Evolutionary conservation across 2,888 invertebrate species (phyloP).

Genomic region (Dasysyrphus tricinctus): DNA sequence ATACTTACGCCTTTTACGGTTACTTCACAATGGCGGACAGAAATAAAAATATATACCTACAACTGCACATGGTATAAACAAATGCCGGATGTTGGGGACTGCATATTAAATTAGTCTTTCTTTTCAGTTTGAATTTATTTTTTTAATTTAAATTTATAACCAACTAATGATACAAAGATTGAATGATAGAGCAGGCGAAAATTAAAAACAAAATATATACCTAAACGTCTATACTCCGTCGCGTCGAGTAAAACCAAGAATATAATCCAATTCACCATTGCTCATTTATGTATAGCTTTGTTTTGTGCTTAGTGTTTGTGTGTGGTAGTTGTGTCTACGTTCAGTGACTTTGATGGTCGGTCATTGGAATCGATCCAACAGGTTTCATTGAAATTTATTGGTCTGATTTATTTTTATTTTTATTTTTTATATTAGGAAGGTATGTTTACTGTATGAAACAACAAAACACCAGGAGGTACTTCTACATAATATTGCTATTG

Average conservation of each 20-base stretch:
- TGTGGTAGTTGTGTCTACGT: conserved; percentile 31
- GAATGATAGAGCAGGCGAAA: conserved; percentile 32
- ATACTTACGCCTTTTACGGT: conserved; percentile 62
- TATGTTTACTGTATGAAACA: neutral
- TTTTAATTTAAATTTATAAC: conserved; percentile 56
- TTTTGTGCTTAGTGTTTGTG: conserved; percentile 3
- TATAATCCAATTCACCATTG: conserved; percentile 37
- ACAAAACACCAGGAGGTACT: neutral
- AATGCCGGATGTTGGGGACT: conserved; percentile 62
- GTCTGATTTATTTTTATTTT: conserved; percentile 40
- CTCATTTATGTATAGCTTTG: neutral
- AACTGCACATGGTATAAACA: neutral
- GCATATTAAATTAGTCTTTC: conserved; percentile 63
- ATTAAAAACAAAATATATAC: neutral
- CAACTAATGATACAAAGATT: conserved; percentile 50
- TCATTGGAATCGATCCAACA: conserved; percentile 75
- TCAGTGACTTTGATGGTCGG: conserved; percentile 75
- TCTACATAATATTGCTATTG: conserved; percentile 15
- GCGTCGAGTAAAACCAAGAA: conserved; percentile 48
- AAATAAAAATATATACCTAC: neutral
- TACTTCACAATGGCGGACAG: conserved; percentile 63
- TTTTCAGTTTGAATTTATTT: conserved; percentile 30
- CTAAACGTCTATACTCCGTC: neutral
- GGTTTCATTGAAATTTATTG: conserved; percentile 73
- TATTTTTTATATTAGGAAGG: neutral